Base-by-base conservation (phyloP, 2,888 invertebrate genomes). In the Brenthis ino region DNA sequence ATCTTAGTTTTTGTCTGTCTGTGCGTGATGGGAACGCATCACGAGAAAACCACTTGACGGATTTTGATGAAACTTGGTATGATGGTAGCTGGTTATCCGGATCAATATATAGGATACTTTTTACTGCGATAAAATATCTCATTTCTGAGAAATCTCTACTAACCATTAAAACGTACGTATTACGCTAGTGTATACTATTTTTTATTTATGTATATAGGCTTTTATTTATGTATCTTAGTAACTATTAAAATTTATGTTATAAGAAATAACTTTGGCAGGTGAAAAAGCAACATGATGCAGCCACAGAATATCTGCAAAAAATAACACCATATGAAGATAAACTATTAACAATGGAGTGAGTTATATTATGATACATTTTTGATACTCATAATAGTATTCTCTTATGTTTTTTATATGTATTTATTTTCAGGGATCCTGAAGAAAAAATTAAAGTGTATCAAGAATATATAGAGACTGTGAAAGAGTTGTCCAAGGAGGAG, bases 281-380 rank as follows among this genome's bases (percentile, higher is more conserved):
- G 1, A 89, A 88, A 73, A 82, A 85, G 24, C 86, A 90, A 75
- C 91, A 92, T 55, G 85, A 87, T 11, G 79, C 82, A 3, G 91
- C 93, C 0, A 73, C 81, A 56, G 89, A 90, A 1, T 90, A 85
- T 70, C 78, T 93, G 65, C 79, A 91, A 64, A 85, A 87, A 77
- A 84, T 93, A 71, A 84, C 89, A 60, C 85, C 84, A 2, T 93
- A 80, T 72, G 93, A 93, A 79, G 90, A 93, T 72, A 88, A 85
- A 74, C 75, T 93, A 20, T 76, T 91, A 54, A 84, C 85, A 14
- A 75, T 82, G 33, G 88, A 91, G 93, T 93, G 75, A 89, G 93
- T 87, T 43, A 54, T 24, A 51, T 3, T n/a, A 51, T 54, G 6
- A 28, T 24, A 13, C 14, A 43, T 58, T 55, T 51, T 51, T 58